A percentile compares a stretch with the other conserved stretches of the same genome.
phyloP scores from a whole-genome alignment of 1,140 invertebrate species.

The Drosophila aff. region DNA sequence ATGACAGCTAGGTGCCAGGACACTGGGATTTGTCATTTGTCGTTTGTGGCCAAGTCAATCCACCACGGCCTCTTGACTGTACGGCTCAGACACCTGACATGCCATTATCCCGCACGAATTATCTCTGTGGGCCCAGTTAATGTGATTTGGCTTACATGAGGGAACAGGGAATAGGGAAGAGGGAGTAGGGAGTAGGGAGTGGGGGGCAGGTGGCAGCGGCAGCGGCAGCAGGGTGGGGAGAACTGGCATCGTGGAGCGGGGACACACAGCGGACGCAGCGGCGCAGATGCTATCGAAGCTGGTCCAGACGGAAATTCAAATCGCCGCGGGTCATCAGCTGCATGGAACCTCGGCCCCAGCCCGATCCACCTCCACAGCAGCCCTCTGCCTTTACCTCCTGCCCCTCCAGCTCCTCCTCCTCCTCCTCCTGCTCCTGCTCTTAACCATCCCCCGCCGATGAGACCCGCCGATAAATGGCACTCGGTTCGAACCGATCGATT shows the following conservation, averaged over 20 bases:
- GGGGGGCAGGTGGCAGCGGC: not conserved
- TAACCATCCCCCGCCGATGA: slow-evolving; percentile 15
- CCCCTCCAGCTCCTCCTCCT: not conserved
- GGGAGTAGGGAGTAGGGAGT: not conserved
- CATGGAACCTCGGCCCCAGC: slow-evolving; percentile 25
- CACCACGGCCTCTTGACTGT: slow-evolving; percentile 5
- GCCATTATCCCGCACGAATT: slow-evolving; percentile 14
- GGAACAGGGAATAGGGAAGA: not conserved
- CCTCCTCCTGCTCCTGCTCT: not conserved
- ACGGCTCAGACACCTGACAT: slow-evolving; percentile 32
- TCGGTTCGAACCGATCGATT: slow-evolving; percentile 30
- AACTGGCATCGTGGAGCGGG: not conserved
- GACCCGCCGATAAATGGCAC: slow-evolving; percentile 33
- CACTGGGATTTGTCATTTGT: slow-evolving; percentile 49
- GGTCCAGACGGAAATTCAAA: slow-evolving; percentile 67
- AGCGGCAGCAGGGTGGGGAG: not conserved
- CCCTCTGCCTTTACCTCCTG: not conserved
- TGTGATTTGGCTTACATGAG: slow-evolving; percentile 66
- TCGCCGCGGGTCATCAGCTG: slow-evolving; percentile 72
- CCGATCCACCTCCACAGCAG: slow-evolving; percentile 30
- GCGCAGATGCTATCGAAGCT: slow-evolving; percentile 52
- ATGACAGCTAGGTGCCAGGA: slow-evolving; percentile 12
- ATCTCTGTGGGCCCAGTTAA: slow-evolving; percentile 20
- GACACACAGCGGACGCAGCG: slow-evolving; percentile 17
- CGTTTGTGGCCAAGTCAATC: slow-evolving; percentile 25